These are phyloP conservation scores for Pogonocherus hispidulus DNA, from an alignment of 2,888 invertebrate genomes.

Conservation along the genomic window DNA sequence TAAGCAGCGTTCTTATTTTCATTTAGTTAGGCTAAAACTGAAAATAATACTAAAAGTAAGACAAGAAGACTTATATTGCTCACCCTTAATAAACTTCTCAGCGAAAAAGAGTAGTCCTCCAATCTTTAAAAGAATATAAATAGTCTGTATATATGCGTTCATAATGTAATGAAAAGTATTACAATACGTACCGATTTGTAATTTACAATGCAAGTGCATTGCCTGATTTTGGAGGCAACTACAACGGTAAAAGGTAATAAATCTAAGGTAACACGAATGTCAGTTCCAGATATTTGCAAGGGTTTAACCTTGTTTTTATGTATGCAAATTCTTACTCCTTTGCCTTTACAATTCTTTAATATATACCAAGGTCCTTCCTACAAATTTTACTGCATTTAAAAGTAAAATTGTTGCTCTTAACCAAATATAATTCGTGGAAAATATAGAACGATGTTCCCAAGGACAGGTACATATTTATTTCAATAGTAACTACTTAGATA, in stretches of 20 bases:
- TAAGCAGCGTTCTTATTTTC: too few relatives aligned
- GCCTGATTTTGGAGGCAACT: conserved; percentile 24
- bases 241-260: conserved; percentile 44
- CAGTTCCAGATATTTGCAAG: conserved; percentile 48
- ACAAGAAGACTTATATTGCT: too few relatives aligned
- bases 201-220: neutral
- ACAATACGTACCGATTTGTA: too few relatives aligned
- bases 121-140: too few relatives aligned
- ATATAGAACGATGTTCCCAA: conserved; percentile 20
- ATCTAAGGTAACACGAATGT: conserved; percentile 49
- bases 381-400: conserved; percentile 21
- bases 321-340: conserved; percentile 44
- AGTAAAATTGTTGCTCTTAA: conserved; percentile 20
- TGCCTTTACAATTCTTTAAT: conserved; percentile 45
- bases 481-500: neutral
- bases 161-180: too few relatives aligned
- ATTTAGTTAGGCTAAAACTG: too few relatives aligned
- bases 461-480: conserved; percentile 8
- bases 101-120: too few relatives aligned
- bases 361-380: conserved; percentile 35
- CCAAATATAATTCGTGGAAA: conserved; percentile 12
- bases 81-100: too few relatives aligned
- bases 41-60: too few relatives aligned
- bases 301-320: conserved; percentile 48
- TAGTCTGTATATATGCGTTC: too few relatives aligned